A percentile compares a stretch with the other conserved stretches of the same genome.
Evolutionary conservation across 2,888 invertebrate genomes (phyloP).

Genomic region (Lydus trimaculatus): DNA sequence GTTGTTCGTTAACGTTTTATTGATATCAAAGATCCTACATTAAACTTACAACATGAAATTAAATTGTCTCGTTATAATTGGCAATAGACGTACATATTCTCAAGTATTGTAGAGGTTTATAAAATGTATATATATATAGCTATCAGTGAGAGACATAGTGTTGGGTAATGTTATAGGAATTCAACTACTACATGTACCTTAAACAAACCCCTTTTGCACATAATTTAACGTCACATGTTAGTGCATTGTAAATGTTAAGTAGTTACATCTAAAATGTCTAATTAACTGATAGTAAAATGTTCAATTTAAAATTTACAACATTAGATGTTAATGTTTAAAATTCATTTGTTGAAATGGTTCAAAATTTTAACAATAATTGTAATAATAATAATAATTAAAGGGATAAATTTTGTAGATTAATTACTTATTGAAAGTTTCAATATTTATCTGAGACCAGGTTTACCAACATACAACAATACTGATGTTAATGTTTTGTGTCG

Average conservation of each 20-base stretch:
- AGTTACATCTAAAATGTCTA: neutral
- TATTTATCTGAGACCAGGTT: constrained; percentile 1
- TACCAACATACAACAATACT: neutral
- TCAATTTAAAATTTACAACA: neutral
- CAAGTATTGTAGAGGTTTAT: constrained; percentile 15
- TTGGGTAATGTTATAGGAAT: constrained; percentile 16
- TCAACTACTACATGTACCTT: constrained; percentile 11
- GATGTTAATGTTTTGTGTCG: neutral
- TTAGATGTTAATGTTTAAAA: neutral
- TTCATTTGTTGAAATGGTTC: neutral
- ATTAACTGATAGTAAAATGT: neutral
- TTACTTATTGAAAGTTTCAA: constrained; percentile 8
- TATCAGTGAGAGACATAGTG: constrained; percentile 13
- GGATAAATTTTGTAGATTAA: neutral
- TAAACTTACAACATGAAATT: constrained; percentile 23
- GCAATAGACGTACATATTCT: constrained; percentile 21
- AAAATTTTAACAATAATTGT: neutral
- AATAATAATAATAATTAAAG: neutral
- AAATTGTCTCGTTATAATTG: constrained; percentile 26
- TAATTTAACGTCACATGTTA: constrained; percentile 20
- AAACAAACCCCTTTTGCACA: constrained; percentile 13
- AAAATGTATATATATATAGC: constrained; percentile 15
- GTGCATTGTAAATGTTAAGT: constrained; percentile 20
- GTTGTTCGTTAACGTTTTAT: constrained; percentile 6
- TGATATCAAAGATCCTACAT: constrained; percentile 1